A percentile compares a stretch with the other conserved stretches of the same genome.
Evolutionary conservation across 2,888 invertebrate genomes (phyloP).

Genomic region (Caenorhabditis zanzibari): DNA sequence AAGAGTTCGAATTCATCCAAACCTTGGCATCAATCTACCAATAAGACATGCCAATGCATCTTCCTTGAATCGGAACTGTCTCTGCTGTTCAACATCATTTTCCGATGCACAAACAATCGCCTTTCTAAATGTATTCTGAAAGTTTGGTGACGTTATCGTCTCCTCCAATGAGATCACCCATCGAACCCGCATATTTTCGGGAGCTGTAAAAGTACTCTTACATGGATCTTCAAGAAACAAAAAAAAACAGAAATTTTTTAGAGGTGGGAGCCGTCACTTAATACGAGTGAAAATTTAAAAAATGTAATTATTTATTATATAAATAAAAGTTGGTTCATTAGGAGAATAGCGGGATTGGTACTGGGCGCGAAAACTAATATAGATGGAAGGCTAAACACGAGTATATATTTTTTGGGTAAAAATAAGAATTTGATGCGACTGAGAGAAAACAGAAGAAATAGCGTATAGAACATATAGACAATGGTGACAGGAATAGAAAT

Average conservation of each 20-base stretch:
- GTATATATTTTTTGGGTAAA: constrained; percentile 4
- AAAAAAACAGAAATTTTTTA: not conserved
- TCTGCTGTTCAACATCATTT: constrained; percentile 77
- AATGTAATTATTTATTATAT: not conserved
- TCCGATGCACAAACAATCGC: constrained; percentile 75
- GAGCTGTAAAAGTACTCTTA: not conserved
- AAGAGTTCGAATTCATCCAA: too few relatives aligned
- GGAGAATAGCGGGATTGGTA: constrained; percentile 2
- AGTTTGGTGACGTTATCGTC: constrained; percentile 61
- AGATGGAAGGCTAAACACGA: not conserved
- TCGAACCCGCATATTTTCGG: constrained; percentile 18
- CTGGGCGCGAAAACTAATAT: not conserved
- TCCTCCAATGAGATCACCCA: constrained; percentile 59
- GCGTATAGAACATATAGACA: constrained; percentile 11
- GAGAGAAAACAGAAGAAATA: not conserved
- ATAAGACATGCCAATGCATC: constrained; percentile 79
- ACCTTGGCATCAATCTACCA: constrained; percentile 79
- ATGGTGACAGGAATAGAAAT: not conserved
- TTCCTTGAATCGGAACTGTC: constrained; percentile 74
- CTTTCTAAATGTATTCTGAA: constrained; percentile 75
- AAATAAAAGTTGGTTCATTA: constrained; percentile 12
- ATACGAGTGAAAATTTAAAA: not conserved
- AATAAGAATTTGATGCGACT: constrained; percentile 9
- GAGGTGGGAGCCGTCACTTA: constrained; percentile 19
- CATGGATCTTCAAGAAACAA: not conserved